phyloP scores from a whole-genome alignment of 2,888 invertebrate species.

The Ditylenchus weischeri region DNA sequence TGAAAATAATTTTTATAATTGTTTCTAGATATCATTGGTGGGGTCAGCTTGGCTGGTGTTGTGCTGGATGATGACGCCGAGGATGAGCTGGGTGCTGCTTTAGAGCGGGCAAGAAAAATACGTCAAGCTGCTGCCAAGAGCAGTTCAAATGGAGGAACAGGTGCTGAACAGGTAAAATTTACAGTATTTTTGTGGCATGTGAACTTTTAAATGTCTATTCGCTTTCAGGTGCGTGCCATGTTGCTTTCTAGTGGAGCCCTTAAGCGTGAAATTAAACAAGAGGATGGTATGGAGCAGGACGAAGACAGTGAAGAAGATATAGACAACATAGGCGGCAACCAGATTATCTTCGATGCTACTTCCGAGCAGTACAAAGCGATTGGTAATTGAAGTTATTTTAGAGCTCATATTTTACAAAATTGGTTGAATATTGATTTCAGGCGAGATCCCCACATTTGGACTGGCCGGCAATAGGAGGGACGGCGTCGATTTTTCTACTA shows the following conservation, averaged over 20 bases:
- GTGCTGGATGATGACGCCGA: constrained; percentile 56
- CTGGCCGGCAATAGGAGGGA: constrained; percentile 55
- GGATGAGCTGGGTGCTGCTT: constrained; percentile 47
- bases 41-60: constrained; percentile 45
- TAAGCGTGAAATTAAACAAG: constrained; percentile 29
- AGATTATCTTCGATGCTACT: constrained; percentile 52
- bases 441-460: constrained; percentile 47
- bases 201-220: neutral
- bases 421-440: neutral
- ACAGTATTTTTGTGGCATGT: too few species aligned
- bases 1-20: neutral
- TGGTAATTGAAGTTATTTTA: constrained; percentile 29
- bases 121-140: constrained; percentile 19
- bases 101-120: constrained; percentile 45
- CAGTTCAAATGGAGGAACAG: constrained; percentile 3
- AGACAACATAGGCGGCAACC: neutral
- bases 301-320: constrained; percentile 20
- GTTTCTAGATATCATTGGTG: constrained; percentile 37
- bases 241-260: neutral
- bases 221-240: constrained; percentile 10
- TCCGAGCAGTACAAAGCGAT: constrained; percentile 57
- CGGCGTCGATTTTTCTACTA: constrained; percentile 11
- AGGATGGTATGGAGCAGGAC: constrained; percentile 38
- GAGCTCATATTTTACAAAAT: neutral
- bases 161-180: constrained; percentile 9